These are phyloP conservation scores for Phymastichus coffea DNA, from an alignment of 1,140 invertebrate genomes.

Conservation along the genomic window DNA sequence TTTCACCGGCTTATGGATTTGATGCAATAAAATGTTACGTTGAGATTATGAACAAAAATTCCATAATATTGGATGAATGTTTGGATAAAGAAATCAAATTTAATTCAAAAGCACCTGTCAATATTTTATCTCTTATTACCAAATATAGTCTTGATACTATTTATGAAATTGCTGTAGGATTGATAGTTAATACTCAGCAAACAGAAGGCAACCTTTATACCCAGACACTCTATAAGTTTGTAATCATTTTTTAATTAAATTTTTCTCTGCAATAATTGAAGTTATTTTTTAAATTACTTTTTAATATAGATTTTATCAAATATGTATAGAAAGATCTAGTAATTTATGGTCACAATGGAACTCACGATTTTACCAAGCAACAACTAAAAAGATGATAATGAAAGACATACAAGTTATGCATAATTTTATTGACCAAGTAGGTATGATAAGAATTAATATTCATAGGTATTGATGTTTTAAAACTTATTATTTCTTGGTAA, in stretches of 20 bases:
- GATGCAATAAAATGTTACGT: no score
- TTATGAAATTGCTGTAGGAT: no score
- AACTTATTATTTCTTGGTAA: background rate
- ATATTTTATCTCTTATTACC: no score
- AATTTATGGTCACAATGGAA: conserved; percentile 40
- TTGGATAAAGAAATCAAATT: no score
- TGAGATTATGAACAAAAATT: no score
- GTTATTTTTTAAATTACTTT: background rate
- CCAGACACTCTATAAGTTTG: no score
- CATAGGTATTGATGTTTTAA: background rate
- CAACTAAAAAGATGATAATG: conserved; percentile 36
- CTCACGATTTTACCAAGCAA: conserved; percentile 34
- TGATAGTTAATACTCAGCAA: background rate
- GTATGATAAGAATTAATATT: conserved; percentile 3
- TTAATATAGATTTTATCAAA: conserved; percentile 8
- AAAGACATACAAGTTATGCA: conserved; percentile 40
- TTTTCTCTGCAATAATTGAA: background rate
- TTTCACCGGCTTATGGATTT: no score
- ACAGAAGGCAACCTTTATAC: background rate
- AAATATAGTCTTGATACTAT: no score
- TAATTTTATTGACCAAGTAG: conserved; percentile 40
- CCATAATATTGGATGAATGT: no score
- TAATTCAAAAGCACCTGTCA: no score
- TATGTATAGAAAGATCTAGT: conserved; percentile 34
- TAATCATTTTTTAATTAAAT: background rate